These are phyloP conservation scores for Phalacrocorax brasilianus DNA, from an alignment of 2,113 vertebrate species.

Conservation along the genomic window DNA sequence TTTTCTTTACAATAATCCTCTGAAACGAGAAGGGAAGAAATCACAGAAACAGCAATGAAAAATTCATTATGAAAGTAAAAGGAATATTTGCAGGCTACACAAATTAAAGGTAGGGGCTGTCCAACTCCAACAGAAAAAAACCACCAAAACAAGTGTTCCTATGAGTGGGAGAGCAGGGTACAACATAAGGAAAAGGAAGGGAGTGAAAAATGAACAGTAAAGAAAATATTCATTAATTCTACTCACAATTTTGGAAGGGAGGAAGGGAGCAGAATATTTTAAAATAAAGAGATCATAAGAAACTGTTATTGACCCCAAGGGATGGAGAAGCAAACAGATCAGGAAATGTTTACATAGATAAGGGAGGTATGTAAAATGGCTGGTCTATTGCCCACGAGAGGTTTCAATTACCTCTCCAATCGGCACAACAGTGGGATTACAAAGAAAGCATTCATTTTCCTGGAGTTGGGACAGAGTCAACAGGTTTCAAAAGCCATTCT, in stretches of 20 bases:
- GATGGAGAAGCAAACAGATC: constrained; percentile 30
- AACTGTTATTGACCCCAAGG: constrained; percentile 22
- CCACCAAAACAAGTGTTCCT: background rate
- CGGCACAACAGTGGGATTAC: background rate
- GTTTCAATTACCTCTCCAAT: constrained; percentile 34
- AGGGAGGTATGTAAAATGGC: constrained; percentile 40
- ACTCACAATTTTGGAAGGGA: background rate
- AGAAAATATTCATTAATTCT: constrained; percentile 53
- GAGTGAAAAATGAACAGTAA: constrained; percentile 22
- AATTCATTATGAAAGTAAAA: background rate
- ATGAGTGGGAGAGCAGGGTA: background rate
- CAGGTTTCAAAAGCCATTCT: constrained; percentile 37
- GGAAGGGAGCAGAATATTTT: background rate
- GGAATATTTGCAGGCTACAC: background rate
- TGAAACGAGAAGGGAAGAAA: background rate
- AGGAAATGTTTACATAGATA: constrained; percentile 58
- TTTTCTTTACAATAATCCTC: background rate
- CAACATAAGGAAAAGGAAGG: background rate
- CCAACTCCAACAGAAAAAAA: background rate
- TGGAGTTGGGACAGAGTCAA: constrained; percentile 1
- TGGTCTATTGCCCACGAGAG: constrained; percentile 3
- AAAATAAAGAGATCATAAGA: constrained; percentile 36
- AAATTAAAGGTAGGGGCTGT: background rate
- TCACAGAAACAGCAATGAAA: background rate
- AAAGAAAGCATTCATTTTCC: constrained; percentile 23